Evolutionary conservation across 2,113 vertebrate genomes (phyloP), one percentile per base, ranked within the genome.

Genomic region (Triplophysa tibetana): DNA sequence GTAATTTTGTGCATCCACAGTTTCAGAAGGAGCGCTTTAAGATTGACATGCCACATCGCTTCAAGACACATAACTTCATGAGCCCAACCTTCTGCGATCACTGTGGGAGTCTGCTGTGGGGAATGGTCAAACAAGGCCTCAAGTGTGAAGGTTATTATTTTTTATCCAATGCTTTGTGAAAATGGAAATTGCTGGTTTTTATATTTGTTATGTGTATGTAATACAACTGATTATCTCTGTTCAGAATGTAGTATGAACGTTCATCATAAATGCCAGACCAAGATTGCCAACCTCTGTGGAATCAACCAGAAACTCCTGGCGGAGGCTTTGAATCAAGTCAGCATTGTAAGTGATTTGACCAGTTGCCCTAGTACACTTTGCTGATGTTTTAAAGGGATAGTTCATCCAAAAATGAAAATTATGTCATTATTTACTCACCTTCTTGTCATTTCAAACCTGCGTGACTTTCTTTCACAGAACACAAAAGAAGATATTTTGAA

Each of bases 21-120:
- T 99, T 99, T 90, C 97, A 99, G 90, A 99, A 99, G 91, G 98
- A 99, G 87, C 92, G 97, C n/a, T 98, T 99, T 91, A 96, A 99
- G 83, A 99, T 99, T 1, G 98, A 99, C 89, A 98, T 99, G 96
- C 97, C 98, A 0, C 98, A 99, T 81, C 94, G 98, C 79, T 98
- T 99, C 91, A 96, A 94, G 86, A 94, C 88, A 75, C 81, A 99
- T 92, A 99, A 98, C 92, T 99, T 98, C 90, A 99, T 98, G 96
- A 99, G 98, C 89, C 98, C 97, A 2, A 99, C 96, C 21, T 99
- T 99, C 94, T 99, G 98, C 0, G 98, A 99, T 90, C 98, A 99
- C 90, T 99, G 98, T 0, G 98, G 98, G 78, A 99, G 97, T 86
- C 91, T 99, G 88, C 95, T 99, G 60, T 99, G 98, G 98, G 98